phyloP scores from a whole-genome alignment of 2,888 invertebrate genomes.

The Melikaiella ostensackeni region DNA sequence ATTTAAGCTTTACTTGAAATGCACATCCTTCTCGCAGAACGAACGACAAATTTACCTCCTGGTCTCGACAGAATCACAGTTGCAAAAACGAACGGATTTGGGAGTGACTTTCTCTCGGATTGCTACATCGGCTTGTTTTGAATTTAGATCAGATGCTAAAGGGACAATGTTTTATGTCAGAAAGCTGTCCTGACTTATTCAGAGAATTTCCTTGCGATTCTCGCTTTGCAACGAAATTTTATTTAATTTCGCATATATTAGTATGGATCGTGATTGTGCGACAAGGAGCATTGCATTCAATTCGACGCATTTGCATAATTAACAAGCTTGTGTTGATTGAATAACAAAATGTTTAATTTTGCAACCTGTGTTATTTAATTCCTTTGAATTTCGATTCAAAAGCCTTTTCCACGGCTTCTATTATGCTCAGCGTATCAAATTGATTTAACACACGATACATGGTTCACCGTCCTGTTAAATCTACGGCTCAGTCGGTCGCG shows the following conservation, averaged over 20 bases:
- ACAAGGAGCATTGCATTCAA: background rate
- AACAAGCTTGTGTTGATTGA: background rate
- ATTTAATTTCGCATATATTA: background rate
- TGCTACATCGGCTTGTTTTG: slow-evolving; percentile 34
- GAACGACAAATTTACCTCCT: slow-evolving; percentile 34
- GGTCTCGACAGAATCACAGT: slow-evolving; percentile 30
- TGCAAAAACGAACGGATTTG: slow-evolving; percentile 34
- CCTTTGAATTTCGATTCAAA: background rate
- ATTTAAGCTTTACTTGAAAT: slow-evolving; percentile 34
- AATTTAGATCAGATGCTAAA: slow-evolving; percentile 38
- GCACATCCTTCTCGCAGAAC: slow-evolving; percentile 27
- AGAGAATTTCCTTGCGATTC: background rate
- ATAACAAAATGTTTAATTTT: slow-evolving; percentile 9
- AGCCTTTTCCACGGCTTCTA: slow-evolving; percentile 9
- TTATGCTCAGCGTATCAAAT: slow-evolving; percentile 13
- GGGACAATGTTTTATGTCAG: slow-evolving; percentile 30
- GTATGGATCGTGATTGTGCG: background rate
- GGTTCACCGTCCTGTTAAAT: background rate
- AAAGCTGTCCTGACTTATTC: slow-evolving; percentile 20
- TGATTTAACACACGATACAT: slow-evolving; percentile 15
- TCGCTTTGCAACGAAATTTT: background rate
- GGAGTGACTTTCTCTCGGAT: slow-evolving; percentile 31
- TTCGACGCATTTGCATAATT: background rate
- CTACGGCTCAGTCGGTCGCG: background rate
- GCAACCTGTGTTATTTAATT: background rate